Conservation (phyloP, 2,797 vertebrate species). For the Typhlichthys eigenmanni region DNA sequence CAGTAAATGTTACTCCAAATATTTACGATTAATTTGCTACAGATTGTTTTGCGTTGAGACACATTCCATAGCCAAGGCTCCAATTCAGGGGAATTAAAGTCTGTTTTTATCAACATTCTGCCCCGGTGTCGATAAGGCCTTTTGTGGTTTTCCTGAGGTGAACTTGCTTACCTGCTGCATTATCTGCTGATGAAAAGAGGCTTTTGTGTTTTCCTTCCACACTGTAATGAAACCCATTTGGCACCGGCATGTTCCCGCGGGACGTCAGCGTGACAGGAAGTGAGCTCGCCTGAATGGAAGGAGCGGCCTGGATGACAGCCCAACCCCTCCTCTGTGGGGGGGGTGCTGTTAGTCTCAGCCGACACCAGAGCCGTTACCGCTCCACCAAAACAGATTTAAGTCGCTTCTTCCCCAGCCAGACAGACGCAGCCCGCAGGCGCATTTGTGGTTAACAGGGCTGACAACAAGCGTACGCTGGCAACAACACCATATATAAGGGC, state of each 20-base stretch:
- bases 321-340: conserved; percentile 5
- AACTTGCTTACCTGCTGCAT: not conserved
- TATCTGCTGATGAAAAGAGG: conserved; percentile 4
- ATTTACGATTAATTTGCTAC: no score
- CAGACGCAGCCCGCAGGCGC: not conserved
- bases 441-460: conserved; percentile 4
- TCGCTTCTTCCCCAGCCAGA: not conserved
- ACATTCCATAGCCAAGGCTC: no score
- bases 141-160: not conserved
- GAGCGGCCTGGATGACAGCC: conserved; percentile 12
- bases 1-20: no score
- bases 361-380: conserved; percentile 1
- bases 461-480: not conserved
- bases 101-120: no score
- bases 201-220: not conserved
- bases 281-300: conserved; percentile 6
- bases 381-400: not conserved
- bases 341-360: not conserved
- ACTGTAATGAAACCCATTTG: conserved; percentile 17
- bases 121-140: not conserved
- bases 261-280: conserved; percentile 3
- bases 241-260: conserved; percentile 2
- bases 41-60: no score
- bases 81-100: no score
- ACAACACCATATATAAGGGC: conserved; percentile 1